These are phyloP conservation scores for Agonum fuliginosum DNA, from an alignment of 2,888 invertebrate genomes.

Conservation along the genomic window DNA sequence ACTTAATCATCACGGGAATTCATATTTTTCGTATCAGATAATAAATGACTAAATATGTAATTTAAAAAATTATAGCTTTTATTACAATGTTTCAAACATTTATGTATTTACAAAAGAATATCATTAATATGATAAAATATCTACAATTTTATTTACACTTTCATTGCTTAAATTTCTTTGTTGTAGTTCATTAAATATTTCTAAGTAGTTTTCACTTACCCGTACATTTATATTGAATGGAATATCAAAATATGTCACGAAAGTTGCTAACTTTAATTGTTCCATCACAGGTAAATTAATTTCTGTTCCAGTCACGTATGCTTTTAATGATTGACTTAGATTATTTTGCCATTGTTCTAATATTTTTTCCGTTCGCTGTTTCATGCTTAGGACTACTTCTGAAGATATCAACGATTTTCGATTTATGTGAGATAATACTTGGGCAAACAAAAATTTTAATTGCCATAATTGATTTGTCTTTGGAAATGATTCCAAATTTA, in stretches of 20 bases:
- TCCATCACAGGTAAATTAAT: slow-evolving; percentile 69
- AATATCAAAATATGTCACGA: slow-evolving; percentile 77
- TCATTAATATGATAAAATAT: slow-evolving; percentile 62
- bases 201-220: slow-evolving; percentile 66
- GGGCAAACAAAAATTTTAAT: slow-evolving; percentile 80
- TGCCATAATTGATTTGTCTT: slow-evolving; percentile 83
- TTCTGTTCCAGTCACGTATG: slow-evolving; percentile 74
- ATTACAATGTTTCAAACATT: slow-evolving; percentile 26
- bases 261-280: slow-evolving; percentile 74
- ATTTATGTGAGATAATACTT: slow-evolving; percentile 73
- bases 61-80: slow-evolving; percentile 14
- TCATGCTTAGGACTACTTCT: slow-evolving; percentile 78
- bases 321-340: slow-evolving; percentile 72
- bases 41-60: slow-evolving; percentile 2
- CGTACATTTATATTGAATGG: slow-evolving; percentile 72
- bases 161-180: slow-evolving; percentile 46
- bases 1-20: background rate
- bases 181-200: slow-evolving; percentile 59
- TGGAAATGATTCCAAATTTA: slow-evolving; percentile 75
- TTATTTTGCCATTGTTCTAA: slow-evolving; percentile 77
- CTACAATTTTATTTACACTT: slow-evolving; percentile 55
- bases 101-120: background rate
- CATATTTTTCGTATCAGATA: slow-evolving; percentile 35
- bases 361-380: slow-evolving; percentile 75
- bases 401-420: slow-evolving; percentile 75